Conservation (phyloP, 1,140 invertebrate genomes). For the Globodera rostochiensis region DNA sequence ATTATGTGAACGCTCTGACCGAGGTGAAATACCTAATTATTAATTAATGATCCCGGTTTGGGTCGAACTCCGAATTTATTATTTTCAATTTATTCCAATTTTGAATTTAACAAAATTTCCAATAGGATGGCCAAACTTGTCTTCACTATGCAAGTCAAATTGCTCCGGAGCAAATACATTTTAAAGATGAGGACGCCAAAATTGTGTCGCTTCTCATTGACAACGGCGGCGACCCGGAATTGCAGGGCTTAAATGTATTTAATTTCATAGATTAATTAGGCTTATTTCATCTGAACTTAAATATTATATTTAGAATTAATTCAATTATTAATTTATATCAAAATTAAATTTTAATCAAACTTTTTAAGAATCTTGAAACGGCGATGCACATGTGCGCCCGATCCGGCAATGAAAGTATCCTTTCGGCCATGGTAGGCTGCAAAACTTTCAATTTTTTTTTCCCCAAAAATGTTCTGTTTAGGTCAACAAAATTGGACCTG, state of each 20-base stretch:
- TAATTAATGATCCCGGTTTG: too few relatives aligned
- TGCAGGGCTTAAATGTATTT: slow-evolving; percentile 71
- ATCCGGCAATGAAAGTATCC: slow-evolving; percentile 90
- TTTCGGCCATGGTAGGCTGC: slow-evolving; percentile 78
- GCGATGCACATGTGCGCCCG: slow-evolving; percentile 91
- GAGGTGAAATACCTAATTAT: slow-evolving; percentile 3
- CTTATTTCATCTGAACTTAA: too few relatives aligned
- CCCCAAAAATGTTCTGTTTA: not conserved
- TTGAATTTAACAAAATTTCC: not conserved
- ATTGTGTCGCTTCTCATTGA: slow-evolving; percentile 84
- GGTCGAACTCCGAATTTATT: too few relatives aligned
- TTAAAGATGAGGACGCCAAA: slow-evolving; percentile 81
- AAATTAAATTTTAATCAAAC: not conserved
- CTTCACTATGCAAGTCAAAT: slow-evolving; percentile 77
- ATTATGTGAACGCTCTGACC: slow-evolving; percentile 69
- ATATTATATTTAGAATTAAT: too few relatives aligned
- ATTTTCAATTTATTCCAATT: not conserved
- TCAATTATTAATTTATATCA: too few relatives aligned
- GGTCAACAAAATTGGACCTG: slow-evolving; percentile 77
- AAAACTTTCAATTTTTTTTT: slow-evolving; percentile 65
- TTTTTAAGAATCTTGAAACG: slow-evolving; percentile 74
- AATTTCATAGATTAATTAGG: too few relatives aligned
- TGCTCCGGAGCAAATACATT: slow-evolving; percentile 68
- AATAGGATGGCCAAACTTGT: slow-evolving; percentile 84
- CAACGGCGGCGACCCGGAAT: slow-evolving; percentile 82